Evolutionary conservation across 2,797 vertebrate species (phyloP).

Genomic region (Myiothlypis chrysogaster): DNA sequence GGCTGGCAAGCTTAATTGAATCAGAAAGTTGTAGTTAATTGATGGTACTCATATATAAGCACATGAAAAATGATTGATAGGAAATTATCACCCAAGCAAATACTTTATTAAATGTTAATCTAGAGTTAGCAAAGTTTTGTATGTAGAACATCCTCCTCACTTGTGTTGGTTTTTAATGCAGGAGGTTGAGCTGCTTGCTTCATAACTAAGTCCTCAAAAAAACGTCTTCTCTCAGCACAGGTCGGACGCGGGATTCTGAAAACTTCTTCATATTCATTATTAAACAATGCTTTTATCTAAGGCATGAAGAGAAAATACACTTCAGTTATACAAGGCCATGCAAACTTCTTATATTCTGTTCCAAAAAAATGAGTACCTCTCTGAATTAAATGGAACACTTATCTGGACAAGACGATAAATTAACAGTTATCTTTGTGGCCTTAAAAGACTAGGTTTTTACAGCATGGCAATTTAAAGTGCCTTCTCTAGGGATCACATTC

Average conservation of each 20-base stretch:
- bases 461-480: neutral
- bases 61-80: neutral
- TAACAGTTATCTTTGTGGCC: neutral
- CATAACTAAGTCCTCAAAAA: conserved; percentile 90
- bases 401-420: neutral
- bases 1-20: conserved; percentile 62
- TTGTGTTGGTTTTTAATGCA: conserved; percentile 80
- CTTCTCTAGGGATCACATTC: neutral
- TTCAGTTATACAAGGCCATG: neutral
- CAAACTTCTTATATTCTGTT: neutral
- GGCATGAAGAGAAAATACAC: neutral
- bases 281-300: conserved; percentile 89
- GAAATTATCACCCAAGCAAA: neutral
- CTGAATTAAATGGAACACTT: neutral
- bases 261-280: conserved; percentile 84
- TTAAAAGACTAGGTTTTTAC: neutral
- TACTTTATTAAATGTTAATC: neutral
- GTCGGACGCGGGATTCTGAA: conserved; percentile 80
- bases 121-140: neutral
- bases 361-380: neutral
- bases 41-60: neutral
- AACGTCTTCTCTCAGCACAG: conserved; percentile 66
- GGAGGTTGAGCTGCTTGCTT: conserved; percentile 88
- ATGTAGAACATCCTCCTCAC: conserved; percentile 71
- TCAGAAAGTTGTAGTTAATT: neutral